phyloP scores from a whole-genome alignment of 2,113 vertebrate species.

The Microcebus ravelobensis region DNA sequence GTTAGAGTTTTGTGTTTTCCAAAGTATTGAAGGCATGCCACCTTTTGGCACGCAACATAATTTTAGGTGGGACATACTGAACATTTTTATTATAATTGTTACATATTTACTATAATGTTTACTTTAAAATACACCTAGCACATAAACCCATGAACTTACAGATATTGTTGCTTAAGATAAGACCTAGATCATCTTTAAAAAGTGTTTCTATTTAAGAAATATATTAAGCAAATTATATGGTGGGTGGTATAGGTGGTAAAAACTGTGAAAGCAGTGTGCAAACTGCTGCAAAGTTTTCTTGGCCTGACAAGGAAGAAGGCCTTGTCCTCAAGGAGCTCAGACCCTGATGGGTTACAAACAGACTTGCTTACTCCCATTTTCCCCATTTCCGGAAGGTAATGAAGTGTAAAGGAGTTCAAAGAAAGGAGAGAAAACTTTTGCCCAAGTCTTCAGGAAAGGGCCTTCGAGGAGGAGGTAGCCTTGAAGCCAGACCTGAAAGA shows the following conservation, averaged over 20 bases:
- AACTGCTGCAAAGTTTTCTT: constrained; percentile 3
- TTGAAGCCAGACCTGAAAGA: neutral
- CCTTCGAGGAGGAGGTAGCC: neutral
- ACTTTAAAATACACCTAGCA: constrained; percentile 44
- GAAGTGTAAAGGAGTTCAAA: neutral
- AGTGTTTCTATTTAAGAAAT: neutral
- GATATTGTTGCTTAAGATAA: constrained; percentile 18
- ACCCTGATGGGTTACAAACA: neutral
- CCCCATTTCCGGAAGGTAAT: neutral
- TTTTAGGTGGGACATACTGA: constrained; percentile 26
- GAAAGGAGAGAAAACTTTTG: neutral
- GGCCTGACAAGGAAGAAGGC: neutral
- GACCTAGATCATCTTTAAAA: constrained; percentile 2
- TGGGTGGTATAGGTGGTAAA: neutral
- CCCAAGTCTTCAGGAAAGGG: neutral
- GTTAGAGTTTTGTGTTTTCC: constrained; percentile 23
- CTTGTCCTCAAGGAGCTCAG: neutral
- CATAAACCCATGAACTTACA: neutral
- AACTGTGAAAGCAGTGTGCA: constrained; percentile 17
- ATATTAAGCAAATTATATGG: constrained; percentile 2
- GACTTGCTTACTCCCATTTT: neutral
- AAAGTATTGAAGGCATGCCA: constrained; percentile 10
- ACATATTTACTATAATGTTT: constrained; percentile 25
- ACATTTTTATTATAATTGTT: neutral
- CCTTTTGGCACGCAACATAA: constrained; percentile 13